phyloP scores from a whole-genome alignment of 1,140 invertebrate species.

The Amphibalanus amphitrite region DNA sequence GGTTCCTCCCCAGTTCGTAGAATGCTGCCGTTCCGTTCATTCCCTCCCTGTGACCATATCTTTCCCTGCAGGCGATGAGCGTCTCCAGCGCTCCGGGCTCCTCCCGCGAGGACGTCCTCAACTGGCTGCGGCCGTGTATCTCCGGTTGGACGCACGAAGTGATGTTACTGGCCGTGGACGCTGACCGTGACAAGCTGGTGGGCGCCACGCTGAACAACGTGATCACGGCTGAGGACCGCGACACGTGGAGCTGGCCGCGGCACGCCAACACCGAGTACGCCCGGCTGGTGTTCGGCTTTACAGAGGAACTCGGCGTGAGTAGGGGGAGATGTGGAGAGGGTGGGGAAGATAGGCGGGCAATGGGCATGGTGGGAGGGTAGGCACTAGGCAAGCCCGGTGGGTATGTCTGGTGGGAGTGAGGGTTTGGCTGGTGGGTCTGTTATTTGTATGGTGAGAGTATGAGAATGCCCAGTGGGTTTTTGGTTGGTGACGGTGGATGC shows the following conservation, averaged over 20 bases:
- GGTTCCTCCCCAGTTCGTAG: no score
- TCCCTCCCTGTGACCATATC: no score
- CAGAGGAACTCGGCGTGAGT: neutral
- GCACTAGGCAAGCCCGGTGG: no score
- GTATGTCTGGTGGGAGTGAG: no score
- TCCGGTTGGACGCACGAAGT: neutral
- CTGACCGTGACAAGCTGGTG: neutral
- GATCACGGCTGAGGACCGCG: neutral
- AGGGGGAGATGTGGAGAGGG: no score
- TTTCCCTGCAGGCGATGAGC: neutral
- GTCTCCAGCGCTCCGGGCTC: neutral
- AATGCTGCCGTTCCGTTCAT: no score
- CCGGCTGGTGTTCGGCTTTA: neutral
- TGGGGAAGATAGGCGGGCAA: no score
- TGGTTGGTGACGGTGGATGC: no score
- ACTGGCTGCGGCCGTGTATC: neutral
- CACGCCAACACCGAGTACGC: neutral
- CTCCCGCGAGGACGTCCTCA: neutral
- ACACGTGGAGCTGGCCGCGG: neutral
- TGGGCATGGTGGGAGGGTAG: no score
- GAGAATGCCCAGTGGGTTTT: no score
- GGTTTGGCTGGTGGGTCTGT: no score
- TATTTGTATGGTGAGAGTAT: no score
- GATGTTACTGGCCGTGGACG: neutral
- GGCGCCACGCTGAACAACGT: neutral